These are phyloP conservation scores for Melinopterus prodromus DNA, from an alignment of 2,888 invertebrate species.

Conservation along the genomic window DNA sequence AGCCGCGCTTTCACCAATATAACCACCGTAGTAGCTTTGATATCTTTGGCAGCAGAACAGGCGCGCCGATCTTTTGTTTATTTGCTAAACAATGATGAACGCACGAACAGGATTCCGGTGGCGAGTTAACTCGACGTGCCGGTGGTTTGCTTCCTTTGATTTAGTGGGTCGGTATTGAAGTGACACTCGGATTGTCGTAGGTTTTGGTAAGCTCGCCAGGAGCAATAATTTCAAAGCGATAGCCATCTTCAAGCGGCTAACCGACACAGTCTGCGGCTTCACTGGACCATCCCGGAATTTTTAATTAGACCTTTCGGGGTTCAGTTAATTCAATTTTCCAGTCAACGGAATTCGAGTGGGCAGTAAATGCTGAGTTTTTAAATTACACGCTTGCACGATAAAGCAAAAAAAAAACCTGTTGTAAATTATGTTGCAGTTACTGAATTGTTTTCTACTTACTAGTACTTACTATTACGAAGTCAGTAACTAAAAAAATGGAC, in stretches of 20 bases:
- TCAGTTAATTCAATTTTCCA: not conserved
- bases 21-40: not conserved
- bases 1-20: not conserved
- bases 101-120: not conserved
- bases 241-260: not conserved
- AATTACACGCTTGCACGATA: too few relatives aligned
- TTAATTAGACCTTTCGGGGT: not conserved
- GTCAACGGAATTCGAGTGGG: not conserved
- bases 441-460: too few relatives aligned
- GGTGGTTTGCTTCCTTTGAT: constrained; percentile 18
- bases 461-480: too few relatives aligned
- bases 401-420: too few relatives aligned
- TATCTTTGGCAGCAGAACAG: not conserved
- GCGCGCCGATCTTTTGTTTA: constrained; percentile 8
- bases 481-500: too few relatives aligned
- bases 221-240: constrained; percentile 33
- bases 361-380: not conserved
- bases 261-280: not conserved
- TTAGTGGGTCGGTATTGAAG: constrained; percentile 32
- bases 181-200: constrained; percentile 33
- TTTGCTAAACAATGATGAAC: constrained; percentile 8
- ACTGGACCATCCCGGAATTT: not conserved
- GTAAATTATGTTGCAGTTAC: too few relatives aligned
- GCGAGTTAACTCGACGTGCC: not conserved
- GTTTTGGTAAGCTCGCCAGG: constrained; percentile 36